Percentiles rank a stretch among this genome's conserved stretches.
Conservation (phyloP, 2,113 vertebrate genomes). For the Mormyrus lacerda region DNA sequence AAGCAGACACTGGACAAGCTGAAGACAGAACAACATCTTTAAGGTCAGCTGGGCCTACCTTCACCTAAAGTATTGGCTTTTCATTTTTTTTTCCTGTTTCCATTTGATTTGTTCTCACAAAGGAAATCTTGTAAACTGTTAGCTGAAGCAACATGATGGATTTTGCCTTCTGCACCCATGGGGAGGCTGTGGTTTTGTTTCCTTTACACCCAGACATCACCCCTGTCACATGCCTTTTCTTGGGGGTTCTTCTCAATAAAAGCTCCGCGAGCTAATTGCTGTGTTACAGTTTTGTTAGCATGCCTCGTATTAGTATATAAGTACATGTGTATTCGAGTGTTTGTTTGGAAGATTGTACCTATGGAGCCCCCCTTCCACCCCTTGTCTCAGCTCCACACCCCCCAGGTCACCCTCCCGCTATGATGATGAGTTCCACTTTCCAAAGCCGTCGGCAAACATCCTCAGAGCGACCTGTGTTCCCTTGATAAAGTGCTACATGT, state of each 20-base stretch:
- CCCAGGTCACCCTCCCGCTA: not conserved
- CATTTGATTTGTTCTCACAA: not conserved
- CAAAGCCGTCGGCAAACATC: not conserved
- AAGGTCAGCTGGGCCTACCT: not conserved
- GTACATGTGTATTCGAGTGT: not conserved
- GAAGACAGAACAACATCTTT: not conserved
- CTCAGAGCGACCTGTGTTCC: not conserved
- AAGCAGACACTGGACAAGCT: not conserved
- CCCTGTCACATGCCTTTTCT: not conserved
- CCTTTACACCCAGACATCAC: not conserved
- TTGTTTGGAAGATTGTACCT: not conserved
- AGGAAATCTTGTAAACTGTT: not conserved
- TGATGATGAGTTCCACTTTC: not conserved
- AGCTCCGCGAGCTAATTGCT: not conserved
- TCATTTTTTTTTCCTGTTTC: not conserved
- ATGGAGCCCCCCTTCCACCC: too few relatives aligned
- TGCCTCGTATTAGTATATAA: not conserved
- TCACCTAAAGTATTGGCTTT: not conserved
- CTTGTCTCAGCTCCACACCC: not conserved
- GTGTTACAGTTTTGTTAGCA: not conserved
- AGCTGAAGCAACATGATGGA: not conserved
- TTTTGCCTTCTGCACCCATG: not conserved
- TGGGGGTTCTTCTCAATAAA: not conserved
- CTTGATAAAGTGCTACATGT: not conserved
- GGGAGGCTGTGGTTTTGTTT: not conserved